phyloP scores from a whole-genome alignment of 1,140 invertebrate species.

The Pentalonia nigronervosa region DNA sequence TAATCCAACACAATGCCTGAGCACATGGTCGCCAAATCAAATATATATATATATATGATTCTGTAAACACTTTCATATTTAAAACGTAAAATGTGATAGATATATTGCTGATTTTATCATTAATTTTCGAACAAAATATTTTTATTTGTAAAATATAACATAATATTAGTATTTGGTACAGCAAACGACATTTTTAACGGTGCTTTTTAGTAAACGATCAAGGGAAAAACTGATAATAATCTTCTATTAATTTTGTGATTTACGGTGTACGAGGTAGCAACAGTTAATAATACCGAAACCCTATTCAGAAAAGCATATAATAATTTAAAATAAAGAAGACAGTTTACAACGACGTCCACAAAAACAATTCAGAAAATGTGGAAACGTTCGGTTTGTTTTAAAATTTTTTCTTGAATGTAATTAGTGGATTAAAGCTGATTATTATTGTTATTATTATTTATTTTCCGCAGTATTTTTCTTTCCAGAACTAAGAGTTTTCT shows the following conservation, averaged over 20 bases:
- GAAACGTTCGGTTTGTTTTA: background rate
- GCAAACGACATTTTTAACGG: background rate
- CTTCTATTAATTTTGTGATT: background rate
- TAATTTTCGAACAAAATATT: background rate
- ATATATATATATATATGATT: background rate
- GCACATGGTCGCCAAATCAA: background rate
- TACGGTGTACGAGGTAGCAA: background rate
- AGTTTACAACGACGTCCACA: background rate
- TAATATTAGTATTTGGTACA: background rate
- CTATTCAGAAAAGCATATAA: background rate
- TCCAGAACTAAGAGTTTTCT: constrained; percentile 20
- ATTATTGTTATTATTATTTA: background rate
- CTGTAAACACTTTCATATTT: background rate
- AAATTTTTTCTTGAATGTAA: background rate
- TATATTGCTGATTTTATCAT: background rate
- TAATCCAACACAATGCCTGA: background rate
- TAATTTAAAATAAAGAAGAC: background rate
- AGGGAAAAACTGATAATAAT: background rate
- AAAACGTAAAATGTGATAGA: background rate
- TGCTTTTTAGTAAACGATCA: background rate
- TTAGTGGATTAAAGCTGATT: background rate
- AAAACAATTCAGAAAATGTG: background rate
- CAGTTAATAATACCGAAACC: background rate
- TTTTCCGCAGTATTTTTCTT: no score
- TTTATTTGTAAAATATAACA: background rate